phyloP scores from a whole-genome alignment of 2,113 vertebrate species.

The Typhlomys cinereus region DNA sequence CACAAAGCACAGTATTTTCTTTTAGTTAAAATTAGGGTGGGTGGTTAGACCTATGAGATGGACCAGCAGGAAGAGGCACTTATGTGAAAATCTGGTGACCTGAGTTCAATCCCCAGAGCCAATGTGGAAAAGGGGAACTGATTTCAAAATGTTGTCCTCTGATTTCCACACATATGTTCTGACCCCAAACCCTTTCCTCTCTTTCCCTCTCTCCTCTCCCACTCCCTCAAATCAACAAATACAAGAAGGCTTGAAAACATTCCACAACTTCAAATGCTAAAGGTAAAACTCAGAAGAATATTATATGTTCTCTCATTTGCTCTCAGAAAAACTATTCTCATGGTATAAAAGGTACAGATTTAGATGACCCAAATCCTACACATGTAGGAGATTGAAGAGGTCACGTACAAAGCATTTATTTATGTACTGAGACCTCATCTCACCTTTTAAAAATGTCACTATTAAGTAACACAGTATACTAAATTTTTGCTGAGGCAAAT shows the following conservation, averaged over 20 bases:
- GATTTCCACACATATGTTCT: no score
- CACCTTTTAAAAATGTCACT: not conserved
- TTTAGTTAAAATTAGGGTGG: not conserved
- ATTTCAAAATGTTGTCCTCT: no score
- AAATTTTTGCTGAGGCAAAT: not conserved
- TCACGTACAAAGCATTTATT: not conserved
- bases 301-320: not conserved
- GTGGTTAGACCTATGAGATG: no score
- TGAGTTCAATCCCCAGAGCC: no score
- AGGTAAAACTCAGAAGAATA: not conserved
- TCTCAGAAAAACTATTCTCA: not conserved
- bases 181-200: no score
- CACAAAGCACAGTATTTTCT: not conserved
- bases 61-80: no score
- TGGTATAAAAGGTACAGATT: not conserved
- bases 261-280: constrained; percentile 24
- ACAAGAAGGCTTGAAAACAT: not conserved
- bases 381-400: not conserved
- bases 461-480: not conserved
- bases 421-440: not conserved
- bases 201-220: no score
- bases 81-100: no score
- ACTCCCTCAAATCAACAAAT: no score
- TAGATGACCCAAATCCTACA: not conserved
- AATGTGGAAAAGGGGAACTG: no score